A percentile compares a stretch with the other conserved stretches of the same genome.
phyloP scores from a whole-genome alignment of 2,888 invertebrate species.

The Lumbricus terrestris region DNA sequence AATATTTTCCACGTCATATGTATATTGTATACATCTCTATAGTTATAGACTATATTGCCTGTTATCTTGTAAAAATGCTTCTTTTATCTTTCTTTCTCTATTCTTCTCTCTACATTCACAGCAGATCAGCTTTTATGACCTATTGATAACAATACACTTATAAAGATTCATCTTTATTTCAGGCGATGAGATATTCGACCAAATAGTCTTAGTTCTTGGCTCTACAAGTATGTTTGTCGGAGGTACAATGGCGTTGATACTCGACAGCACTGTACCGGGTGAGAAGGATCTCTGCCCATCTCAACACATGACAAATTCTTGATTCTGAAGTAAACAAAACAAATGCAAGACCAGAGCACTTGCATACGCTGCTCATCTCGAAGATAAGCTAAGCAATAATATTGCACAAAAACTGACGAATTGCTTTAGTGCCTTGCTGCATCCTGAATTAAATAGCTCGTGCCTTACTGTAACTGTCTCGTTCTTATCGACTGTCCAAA shows the following conservation, averaged over 20 bases:
- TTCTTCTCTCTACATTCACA: not conserved
- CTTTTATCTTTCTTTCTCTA: not conserved
- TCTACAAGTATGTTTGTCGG: constrained; percentile 58
- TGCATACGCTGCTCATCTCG: too few species aligned
- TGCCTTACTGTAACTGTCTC: not conserved
- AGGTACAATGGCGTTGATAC: constrained; percentile 56
- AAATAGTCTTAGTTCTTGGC: constrained; percentile 45
- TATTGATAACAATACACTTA: not conserved
- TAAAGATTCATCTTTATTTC: not conserved
- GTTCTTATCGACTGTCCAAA: not conserved
- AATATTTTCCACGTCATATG: too few species aligned
- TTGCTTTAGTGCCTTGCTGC: too few species aligned
- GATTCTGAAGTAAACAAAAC: not conserved
- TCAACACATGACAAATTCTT: not conserved
- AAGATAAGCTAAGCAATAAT: not conserved
- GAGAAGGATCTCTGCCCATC: not conserved
- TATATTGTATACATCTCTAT: too few species aligned
- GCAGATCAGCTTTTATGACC: not conserved
- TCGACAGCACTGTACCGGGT: constrained; percentile 59
- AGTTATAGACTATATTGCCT: too few species aligned
- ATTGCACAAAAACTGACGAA: not conserved
- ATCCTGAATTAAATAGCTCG: not conserved
- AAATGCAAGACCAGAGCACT: not conserved
- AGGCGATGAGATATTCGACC: constrained; percentile 25
- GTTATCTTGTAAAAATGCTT: not conserved